Base-by-base conservation (phyloP, 2,888 invertebrate genomes). In the Macaria liturata region DNA sequence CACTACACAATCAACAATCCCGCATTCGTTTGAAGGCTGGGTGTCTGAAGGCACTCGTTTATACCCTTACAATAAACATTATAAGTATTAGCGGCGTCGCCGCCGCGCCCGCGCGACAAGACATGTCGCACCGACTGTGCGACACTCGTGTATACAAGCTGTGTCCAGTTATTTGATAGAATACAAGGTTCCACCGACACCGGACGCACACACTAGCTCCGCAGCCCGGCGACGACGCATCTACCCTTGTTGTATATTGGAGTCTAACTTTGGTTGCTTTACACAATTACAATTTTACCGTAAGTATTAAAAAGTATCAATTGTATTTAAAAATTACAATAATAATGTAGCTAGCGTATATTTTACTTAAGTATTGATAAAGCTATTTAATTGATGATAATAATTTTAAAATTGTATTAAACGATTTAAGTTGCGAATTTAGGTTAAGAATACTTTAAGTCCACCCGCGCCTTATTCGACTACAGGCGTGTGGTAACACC, bases 41-140 rank as follows among this genome's bases (percentile, higher is more conserved):
- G 88, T 84, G 86, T 84, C 79, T 83, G 84, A 91, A 91, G 91
- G 91, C 91, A 91, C 91, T 91, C 83, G 88, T 88, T 88, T 79
- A 83, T 84, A 88, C 87, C 86, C 85, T 81, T 80, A 81, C 61
- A 83, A 76, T 83, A 84, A 50, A 78, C 73, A 76, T 75, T 83
- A 69, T 67, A 65, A 62, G 34, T 69, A 69, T 68, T 63, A 66
- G 74, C 72, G 72, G 71, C 64, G 66, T 55, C 54, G 61, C 54
- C 54, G 59, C 47, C 49, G 8, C 42, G 42, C 42, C 9, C 8
- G 9, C 9, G 42, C 9, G 6, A 1, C 42, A 37, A 1, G 4
- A 37, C 7, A 37, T 37, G 34, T 37, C 4, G 4, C 4, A 34
- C 4, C 34, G 4, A 34, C 4, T 34, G 34, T 34, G n/a, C 34